These are phyloP conservation scores for Siderastrea radians DNA, from an alignment of 92 coral and sea anemone species.

Conservation along the genomic window DNA sequence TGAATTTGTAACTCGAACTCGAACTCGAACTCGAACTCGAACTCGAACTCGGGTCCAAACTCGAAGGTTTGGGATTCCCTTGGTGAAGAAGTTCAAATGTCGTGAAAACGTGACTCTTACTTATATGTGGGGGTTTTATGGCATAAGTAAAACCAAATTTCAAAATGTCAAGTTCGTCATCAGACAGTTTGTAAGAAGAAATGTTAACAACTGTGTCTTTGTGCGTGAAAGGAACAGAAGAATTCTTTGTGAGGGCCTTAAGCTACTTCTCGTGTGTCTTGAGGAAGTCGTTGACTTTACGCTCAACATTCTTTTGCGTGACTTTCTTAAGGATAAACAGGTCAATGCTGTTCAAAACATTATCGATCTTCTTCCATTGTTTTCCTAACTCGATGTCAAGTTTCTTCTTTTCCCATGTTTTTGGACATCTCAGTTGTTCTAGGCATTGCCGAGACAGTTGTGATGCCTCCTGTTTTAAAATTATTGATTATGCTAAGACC, in stretches of 20 bases:
- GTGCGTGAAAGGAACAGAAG: conserved; percentile 26
- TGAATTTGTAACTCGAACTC: too few species aligned
- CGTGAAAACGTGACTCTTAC: conserved; percentile 44
- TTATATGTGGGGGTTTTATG: conserved; percentile 56
- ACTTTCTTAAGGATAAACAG: background rate
- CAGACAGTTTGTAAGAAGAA: background rate
- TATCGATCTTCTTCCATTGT: background rate
- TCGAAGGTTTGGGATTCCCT: too few species aligned
- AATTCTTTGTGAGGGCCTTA: conserved; percentile 11
- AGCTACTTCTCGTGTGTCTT: conserved; percentile 6
- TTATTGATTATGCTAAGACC: too few species aligned
- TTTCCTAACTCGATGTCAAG: background rate
- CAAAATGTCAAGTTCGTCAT: conserved; percentile 6
- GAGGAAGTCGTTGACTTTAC: background rate
- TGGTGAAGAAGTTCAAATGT: conserved; percentile 48
- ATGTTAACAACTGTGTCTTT: conserved; percentile 16
- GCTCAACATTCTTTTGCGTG: too few species aligned
- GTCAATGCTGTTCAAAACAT: background rate
- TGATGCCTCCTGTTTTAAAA: too few species aligned
- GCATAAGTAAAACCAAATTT: conserved; percentile 51
- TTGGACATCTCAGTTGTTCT: too few species aligned
- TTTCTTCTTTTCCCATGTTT: too few species aligned
- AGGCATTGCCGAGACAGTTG: too few species aligned
- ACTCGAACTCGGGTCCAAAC: too few species aligned
- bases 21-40: too few species aligned